These are phyloP conservation scores for Zhuqinia jingwanae DNA, from an alignment of 2,888 invertebrate genomes.

Conservation along the genomic window DNA sequence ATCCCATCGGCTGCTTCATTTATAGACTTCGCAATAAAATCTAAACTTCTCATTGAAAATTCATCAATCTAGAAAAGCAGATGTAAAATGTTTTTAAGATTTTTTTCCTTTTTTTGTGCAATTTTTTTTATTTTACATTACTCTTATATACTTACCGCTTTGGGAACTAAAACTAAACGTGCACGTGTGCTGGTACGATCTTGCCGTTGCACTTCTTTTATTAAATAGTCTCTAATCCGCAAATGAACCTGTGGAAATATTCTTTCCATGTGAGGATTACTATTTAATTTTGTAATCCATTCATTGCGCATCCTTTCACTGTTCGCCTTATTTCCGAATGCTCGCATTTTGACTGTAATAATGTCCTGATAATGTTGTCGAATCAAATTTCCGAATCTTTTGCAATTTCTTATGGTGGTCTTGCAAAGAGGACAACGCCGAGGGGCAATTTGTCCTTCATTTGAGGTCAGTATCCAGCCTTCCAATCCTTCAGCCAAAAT, in stretches of 20 bases:
- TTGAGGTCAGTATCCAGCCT: constrained; percentile 74
- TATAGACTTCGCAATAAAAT: constrained; percentile 53
- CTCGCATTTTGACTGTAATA: constrained; percentile 59
- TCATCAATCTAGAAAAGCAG: constrained; percentile 48
- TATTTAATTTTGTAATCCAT: constrained; percentile 37
- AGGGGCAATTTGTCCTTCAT: constrained; percentile 22
- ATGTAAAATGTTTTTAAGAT: too few species aligned
- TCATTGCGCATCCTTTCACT: constrained; percentile 42
- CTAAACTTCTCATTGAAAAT: constrained; percentile 59
- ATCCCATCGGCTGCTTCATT: constrained; percentile 9
- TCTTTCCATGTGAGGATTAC: constrained; percentile 29
- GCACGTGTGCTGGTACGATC: too few species aligned
- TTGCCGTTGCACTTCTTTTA: constrained; percentile 4
- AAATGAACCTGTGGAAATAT: constrained; percentile 43
- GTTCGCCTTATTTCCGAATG: constrained; percentile 57
- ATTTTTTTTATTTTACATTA: too few species aligned
- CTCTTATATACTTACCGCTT: constrained; percentile 45
- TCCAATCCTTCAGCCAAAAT: constrained; percentile 81
- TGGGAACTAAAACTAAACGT: constrained; percentile 14
- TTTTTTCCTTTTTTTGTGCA: too few species aligned
- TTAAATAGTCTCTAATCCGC: constrained; percentile 8
- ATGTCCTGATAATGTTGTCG: constrained; percentile 50
- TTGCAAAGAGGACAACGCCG: constrained; percentile 62
- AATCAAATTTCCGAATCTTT: constrained; percentile 62
- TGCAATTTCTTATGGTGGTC: constrained; percentile 54